Evolutionary conservation across 2,888 invertebrate species (phyloP), one percentile per base, ranked within the genome.

Genomic region (Bombyx huttoni): DNA sequence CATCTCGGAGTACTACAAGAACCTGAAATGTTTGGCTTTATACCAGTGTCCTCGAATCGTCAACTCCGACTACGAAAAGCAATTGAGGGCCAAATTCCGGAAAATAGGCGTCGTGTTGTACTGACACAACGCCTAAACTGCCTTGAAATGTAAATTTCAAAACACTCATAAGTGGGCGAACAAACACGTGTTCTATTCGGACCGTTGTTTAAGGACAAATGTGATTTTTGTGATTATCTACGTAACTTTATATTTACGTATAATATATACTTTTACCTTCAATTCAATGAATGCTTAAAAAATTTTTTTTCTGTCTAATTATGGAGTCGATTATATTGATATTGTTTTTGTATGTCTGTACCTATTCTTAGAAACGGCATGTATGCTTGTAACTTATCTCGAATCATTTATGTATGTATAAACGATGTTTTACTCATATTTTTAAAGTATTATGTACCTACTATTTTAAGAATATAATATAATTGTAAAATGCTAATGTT

Each of bases 81-180:
- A 83, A 58, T 63, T 88, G 10, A 81, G 81, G 59, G 71, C 78
- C 1, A 87, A 85, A 64, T 86, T 88, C 62, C 70, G 79, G 57
- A 81, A 85, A 64, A 81, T 85, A 60, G 80, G 85, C 60, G 78
- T 87, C 46, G 83, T 87, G 40, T 68, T 87, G 54, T 83, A 84
- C 64, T 83, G 60, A 70, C 40, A 40, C 8, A 40, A 40, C 40
- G 40, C 40, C 40, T 40, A 40, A 40, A 7, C 12, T 40, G 40
- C 40, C 40, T 40, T 40, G 40, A 40, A 40, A 10, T 12, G 8
- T 40, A 8, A 12, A 12, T 40, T 40, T 40, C 40, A 40, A 40
- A 8, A 12, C 40, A 40, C 40, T 40, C 40, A 10, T 40, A 12
- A 40, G 9, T 40, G 40, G 12, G 40, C 12, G 12, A 40, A 40